Conservation (phyloP, 2,888 invertebrate genomes). For the Lagria hirta region DNA sequence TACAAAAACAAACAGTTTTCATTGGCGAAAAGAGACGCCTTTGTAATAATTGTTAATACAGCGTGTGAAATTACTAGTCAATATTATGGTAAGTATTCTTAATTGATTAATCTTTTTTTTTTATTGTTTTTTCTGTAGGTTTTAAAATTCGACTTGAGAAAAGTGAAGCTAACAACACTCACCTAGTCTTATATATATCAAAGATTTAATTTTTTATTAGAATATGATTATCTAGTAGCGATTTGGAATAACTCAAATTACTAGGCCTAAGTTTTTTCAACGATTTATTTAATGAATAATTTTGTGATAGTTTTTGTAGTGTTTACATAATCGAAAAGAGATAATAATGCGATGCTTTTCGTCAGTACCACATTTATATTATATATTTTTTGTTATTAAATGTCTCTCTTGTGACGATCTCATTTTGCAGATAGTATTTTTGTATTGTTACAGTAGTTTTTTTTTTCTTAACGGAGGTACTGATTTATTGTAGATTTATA, state of each 20-base stretch:
- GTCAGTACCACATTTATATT: constrained; percentile 15
- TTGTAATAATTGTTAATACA: constrained; percentile 49
- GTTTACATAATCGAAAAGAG: constrained; percentile 21
- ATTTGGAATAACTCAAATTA: constrained; percentile 20
- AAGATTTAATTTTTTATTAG: constrained; percentile 40
- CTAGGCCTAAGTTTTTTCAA: constrained; percentile 29
- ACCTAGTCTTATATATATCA: constrained; percentile 47
- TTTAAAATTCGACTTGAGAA: constrained; percentile 34
- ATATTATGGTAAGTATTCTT: constrained; percentile 38
- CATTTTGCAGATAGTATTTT: constrained; percentile 20
- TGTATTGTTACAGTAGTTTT: constrained; percentile 17
- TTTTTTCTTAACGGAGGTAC: constrained; percentile 12
- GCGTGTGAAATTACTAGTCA: constrained; percentile 39
- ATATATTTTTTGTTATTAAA: constrained; percentile 5
- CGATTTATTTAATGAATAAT: constrained; percentile 29
- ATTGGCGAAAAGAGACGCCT: constrained; percentile 85
- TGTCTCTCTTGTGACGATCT: constrained; percentile 17
- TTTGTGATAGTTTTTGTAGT: constrained; percentile 32
- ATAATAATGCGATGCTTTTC: constrained; percentile 18
- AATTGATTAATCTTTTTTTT: constrained; percentile 3
- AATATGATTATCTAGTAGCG: constrained; percentile 27
- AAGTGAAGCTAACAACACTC: constrained; percentile 40
- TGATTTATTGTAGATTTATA: constrained; percentile 17
- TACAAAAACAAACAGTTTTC: constrained; percentile 74
- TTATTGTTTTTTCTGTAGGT: constrained; percentile 32